Evolutionary conservation across 2,797 vertebrate species (phyloP).

Genomic region (Coilia nasus): DNA sequence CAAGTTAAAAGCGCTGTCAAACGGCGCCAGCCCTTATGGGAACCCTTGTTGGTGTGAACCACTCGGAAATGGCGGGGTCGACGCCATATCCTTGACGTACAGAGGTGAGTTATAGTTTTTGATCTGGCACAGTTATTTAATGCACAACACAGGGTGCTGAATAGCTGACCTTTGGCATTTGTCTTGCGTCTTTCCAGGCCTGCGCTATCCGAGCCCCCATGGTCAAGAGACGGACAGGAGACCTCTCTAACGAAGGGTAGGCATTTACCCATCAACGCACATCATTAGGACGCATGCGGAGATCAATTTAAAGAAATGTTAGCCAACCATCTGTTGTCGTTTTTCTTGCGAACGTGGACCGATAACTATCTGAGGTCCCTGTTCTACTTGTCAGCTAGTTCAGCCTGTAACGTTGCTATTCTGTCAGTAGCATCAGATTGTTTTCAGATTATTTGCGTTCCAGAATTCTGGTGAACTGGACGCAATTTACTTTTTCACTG

Average conservation of each 20-base stretch:
- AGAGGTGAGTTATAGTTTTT: slow-evolving; percentile 25
- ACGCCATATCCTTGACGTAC: slow-evolving; percentile 3
- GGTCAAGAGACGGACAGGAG: slow-evolving; percentile 6
- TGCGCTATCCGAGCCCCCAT: background rate
- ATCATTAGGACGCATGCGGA: slow-evolving; percentile 20
- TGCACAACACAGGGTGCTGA: background rate
- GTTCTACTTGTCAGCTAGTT: background rate
- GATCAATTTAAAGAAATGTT: slow-evolving; percentile 20
- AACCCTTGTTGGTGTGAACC: slow-evolving; percentile 3
- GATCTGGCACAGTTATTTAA: slow-evolving; percentile 19
- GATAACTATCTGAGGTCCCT: slow-evolving; percentile 1
- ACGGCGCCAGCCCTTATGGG: slow-evolving; percentile 1
- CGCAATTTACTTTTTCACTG: background rate
- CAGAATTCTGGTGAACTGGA: background rate
- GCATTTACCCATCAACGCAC: slow-evolving; percentile 17
- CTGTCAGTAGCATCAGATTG: background rate
- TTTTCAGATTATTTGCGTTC: background rate
- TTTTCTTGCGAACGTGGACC: background rate
- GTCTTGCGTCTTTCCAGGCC: slow-evolving; percentile 20
- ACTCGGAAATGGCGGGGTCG: background rate
- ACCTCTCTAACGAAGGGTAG: background rate
- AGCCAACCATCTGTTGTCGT: slow-evolving; percentile 23
- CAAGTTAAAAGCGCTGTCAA: slow-evolving; percentile 8
- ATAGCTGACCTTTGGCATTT: slow-evolving; percentile 4
- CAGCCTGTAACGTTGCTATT: background rate